Evolutionary conservation across 2,888 invertebrate genomes (phyloP), one percentile per base, ranked within the genome.

Genomic region (Dynastes hyllus): DNA sequence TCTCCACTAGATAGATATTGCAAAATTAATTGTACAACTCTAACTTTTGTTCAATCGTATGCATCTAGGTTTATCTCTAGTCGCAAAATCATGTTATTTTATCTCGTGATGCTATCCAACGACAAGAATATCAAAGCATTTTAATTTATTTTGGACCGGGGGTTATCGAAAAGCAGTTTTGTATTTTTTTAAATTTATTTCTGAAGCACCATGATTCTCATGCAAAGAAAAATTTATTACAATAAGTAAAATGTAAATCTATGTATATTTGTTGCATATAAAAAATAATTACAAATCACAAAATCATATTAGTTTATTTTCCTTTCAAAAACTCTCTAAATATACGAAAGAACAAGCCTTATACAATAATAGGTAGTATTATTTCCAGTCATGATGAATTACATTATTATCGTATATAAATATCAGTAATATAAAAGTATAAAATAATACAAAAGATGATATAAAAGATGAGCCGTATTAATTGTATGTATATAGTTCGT

Each of bases 381-480:
- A 45, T 65, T 66, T 73, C 71, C 73, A 78, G 73, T 78, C 73
- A 73, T 73, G 37, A 75, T 61, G 13, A 37, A 55, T 78, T 65
- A 78, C 51, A 63, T 65, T 32, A 55, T 71, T 78, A 73, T 63
- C 51, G 65, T 66, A 66, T 79, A 85, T 82, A 81, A 82, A 77
- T 81, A 81, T 84, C 82, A 84, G 84, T 84, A 82, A 85, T 85
- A 88, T 88, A 88, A 88, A 88, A 88, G 88, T 88, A 88, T 87
- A 87, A 88, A 88, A 88, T 86, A 87, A 87, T 88, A 88, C 87
- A 88, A 88, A 86, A 86, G 77, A 83, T 86, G 81, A 80, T 53
- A 73, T 80, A 79, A 81, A 82, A 82, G 79, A 73, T 82, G 82
- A 75, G 73, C 73, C 73, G 40, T 69, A 69, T 69, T 45, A 67